Conservation (phyloP, 2,113 vertebrate species). For the Hypomesus transpacificus region DNA sequence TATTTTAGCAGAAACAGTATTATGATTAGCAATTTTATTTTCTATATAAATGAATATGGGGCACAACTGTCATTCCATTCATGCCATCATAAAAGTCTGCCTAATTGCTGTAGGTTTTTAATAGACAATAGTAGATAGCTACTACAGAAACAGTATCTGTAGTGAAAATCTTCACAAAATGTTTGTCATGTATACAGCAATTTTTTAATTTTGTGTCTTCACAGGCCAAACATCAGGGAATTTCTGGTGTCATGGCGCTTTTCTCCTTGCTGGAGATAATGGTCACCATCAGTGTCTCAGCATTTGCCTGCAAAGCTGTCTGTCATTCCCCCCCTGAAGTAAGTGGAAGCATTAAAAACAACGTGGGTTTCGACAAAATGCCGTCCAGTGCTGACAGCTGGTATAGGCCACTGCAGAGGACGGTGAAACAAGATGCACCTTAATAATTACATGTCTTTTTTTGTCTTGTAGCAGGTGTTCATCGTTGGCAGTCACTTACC, state of each 20-base stretch:
- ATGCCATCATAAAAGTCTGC: background rate
- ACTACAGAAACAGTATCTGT: background rate
- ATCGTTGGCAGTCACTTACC: background rate
- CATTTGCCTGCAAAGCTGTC: constrained; percentile 15
- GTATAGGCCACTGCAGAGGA: background rate
- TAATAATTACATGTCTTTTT: background rate
- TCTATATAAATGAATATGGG: background rate
- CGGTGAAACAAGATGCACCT: background rate
- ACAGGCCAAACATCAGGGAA: too few relatives aligned
- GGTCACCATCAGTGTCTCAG: constrained; percentile 5
- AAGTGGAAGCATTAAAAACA: background rate
- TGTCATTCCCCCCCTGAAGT: constrained; percentile 1
- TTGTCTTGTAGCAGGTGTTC: background rate
- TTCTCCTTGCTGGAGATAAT: constrained; percentile 8
- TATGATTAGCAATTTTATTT: background rate
- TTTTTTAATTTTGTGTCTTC: background rate
- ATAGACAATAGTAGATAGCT: background rate
- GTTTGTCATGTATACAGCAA: background rate
- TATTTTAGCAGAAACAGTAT: background rate
- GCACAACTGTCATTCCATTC: too few relatives aligned
- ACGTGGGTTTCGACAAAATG: background rate
- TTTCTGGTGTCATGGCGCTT: background rate
- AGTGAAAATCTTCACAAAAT: too few relatives aligned
- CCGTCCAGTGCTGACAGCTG: too few relatives aligned
- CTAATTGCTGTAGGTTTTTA: background rate